Percentiles rank a stretch among this genome's conserved stretches.
These are phyloP conservation scores for Otocyon megalotis DNA, from an alignment of 2,113 vertebrate species.

Conservation along the genomic window DNA sequence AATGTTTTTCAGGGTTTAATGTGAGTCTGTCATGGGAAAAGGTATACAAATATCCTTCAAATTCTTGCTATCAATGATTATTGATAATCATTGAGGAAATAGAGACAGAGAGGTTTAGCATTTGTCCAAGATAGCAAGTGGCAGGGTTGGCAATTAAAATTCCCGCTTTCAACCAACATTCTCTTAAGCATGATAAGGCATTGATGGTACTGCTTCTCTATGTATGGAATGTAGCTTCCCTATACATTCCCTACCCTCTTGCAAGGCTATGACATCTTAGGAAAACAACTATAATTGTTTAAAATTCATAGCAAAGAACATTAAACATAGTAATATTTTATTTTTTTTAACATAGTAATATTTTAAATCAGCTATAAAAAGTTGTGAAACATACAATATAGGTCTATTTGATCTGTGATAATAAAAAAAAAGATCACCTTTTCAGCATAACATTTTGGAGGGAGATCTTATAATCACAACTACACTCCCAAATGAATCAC, in stretches of 20 bases:
- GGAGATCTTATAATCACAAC: neutral
- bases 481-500: neutral
- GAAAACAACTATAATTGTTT: constrained; percentile 36
- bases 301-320: neutral
- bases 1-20: neutral
- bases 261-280: neutral
- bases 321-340: constrained; percentile 7
- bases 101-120: constrained; percentile 1
- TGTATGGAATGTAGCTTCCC: neutral
- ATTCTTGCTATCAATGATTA: constrained; percentile 3
- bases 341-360: neutral
- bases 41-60: neutral
- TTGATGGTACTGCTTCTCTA: neutral
- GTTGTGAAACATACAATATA: neutral
- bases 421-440: neutral
- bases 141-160: neutral
- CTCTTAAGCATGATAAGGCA: neutral
- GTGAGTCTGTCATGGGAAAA: neutral
- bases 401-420: neutral
- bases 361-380: neutral
- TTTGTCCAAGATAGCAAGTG: neutral
- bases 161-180: constrained; percentile 23
- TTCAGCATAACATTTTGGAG: neutral
- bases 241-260: neutral
- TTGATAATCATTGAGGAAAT: neutral